A percentile compares a stretch with the other conserved stretches of the same genome.
phyloP scores from a whole-genome alignment of 2,888 invertebrate species.

The Diplazon laetatorius region DNA sequence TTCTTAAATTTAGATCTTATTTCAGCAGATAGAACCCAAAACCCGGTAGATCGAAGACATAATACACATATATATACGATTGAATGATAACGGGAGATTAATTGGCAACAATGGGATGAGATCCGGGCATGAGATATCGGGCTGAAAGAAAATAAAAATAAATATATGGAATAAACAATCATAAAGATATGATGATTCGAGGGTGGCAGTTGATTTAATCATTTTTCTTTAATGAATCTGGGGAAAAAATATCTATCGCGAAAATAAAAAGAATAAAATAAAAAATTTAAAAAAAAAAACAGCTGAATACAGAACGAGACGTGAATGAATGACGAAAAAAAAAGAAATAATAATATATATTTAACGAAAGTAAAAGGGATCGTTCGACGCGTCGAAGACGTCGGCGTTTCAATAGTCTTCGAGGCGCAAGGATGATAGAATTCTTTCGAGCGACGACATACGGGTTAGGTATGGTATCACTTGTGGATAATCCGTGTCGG shows the following conservation, averaged over 20 bases:
- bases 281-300: constrained; percentile 31
- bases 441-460: constrained; percentile 72
- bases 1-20: constrained; percentile 32
- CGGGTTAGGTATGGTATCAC: constrained; percentile 74
- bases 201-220: too few species aligned
- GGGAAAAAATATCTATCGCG: too few species aligned
- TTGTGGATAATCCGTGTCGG: constrained; percentile 74
- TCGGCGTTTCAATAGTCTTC: constrained; percentile 65
- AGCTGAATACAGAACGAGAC: constrained; percentile 57
- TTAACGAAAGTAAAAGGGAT: neutral
- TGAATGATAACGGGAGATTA: constrained; percentile 40
- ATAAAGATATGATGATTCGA: constrained; percentile 18
- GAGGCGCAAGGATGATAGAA: constrained; percentile 70
- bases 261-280: too few species aligned
- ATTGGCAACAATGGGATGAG: constrained; percentile 57
- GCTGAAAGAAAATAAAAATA: constrained; percentile 67
- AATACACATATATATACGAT: constrained; percentile 40
- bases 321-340: constrained; percentile 57
- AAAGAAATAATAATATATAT: constrained; percentile 21
- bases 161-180: constrained; percentile 29
- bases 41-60: constrained; percentile 41
- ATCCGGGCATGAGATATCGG: constrained; percentile 64
- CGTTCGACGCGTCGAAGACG: constrained; percentile 69
- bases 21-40: constrained; percentile 46
- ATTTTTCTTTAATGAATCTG: too few species aligned